Conservation (phyloP, 1,140 invertebrate species). For the Drepana arcuata region DNA sequence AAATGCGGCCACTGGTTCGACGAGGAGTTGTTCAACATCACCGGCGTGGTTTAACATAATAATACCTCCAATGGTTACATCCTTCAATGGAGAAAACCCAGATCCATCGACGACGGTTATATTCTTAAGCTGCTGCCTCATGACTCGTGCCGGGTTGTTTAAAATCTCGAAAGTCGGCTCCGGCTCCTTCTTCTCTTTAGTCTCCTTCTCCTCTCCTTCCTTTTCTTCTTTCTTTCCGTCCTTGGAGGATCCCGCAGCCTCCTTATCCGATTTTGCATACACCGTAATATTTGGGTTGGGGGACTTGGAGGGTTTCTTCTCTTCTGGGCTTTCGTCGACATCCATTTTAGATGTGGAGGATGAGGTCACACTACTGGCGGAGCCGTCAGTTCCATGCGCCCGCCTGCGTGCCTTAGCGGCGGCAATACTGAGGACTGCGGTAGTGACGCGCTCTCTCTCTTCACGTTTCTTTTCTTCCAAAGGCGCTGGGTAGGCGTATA, state of each 20-base stretch:
- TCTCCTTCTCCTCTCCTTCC: constrained; percentile 71
- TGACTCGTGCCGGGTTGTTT: constrained; percentile 93
- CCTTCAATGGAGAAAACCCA: constrained; percentile 90
- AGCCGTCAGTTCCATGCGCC: constrained; percentile 75
- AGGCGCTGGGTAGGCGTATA: constrained; percentile 96
- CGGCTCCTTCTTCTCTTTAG: constrained; percentile 84
- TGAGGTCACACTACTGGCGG: constrained; percentile 39
- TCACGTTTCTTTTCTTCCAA: constrained; percentile 99
- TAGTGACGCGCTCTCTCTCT: constrained; percentile 95
- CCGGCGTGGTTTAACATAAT: constrained; percentile 92
- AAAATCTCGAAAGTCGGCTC: constrained; percentile 94
- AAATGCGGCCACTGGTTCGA: constrained; percentile 94
- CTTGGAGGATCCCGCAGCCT: constrained; percentile 59
- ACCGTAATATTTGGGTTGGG: constrained; percentile 74
- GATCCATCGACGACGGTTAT: constrained; percentile 85
- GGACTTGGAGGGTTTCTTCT: constrained; percentile 74
- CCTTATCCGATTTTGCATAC: constrained; percentile 72
- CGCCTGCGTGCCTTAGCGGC: constrained; percentile 87
- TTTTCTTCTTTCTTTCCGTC: constrained; percentile 71
- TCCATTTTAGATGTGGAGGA: constrained; percentile 81
- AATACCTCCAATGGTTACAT: constrained; percentile 94
- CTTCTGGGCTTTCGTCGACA: constrained; percentile 76
- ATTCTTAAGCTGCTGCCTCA: constrained; percentile 94
- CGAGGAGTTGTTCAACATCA: constrained; percentile 87
- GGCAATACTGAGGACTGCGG: constrained; percentile 97